Evolutionary conservation across 2,113 vertebrate species (phyloP), one percentile per base, ranked within the genome.

Genomic region (Malaclemys terrapin): DNA sequence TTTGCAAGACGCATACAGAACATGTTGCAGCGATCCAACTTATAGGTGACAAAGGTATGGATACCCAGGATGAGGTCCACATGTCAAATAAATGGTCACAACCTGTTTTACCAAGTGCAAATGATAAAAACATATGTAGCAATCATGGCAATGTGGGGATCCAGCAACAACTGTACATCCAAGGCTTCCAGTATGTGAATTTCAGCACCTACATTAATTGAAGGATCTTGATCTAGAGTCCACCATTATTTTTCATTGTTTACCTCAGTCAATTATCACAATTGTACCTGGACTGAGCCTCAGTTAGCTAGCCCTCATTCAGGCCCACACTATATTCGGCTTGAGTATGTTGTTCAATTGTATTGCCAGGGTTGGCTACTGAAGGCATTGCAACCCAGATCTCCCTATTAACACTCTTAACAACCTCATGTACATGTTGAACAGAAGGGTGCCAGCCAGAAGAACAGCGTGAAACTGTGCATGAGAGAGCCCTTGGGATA

Each of bases 391-490:
- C 24, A n/a, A 79, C 27, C 45, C 82, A 25, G 14, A 50, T 85
- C 19, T 69, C 91, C 19, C 13, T 38, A 38, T 8, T 20, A 72
- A 69, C 4, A 35, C 35, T 69, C 87, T 19, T 20, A 3, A 82
- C 84, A 88, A 49, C 20, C 20, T 84, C 49, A 38, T 92, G 27
- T 1, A 0, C 12, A 11, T 5, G 22, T 87, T 82, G 62, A 42
- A n/a, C 13, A 29, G 25, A 53, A 62, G 17, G 84, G 12, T 13
- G 53, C 56, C 14, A n/a, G 82, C 52, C 52, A 20, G 25, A 38
- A 84, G 79, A 5, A 0, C 5, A 6, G 38, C 5, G 10, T 8
- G 0, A 0, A 8, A 17, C 8, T 72, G 85, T 29, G 5, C 5
- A 72, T 72, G 35, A 25, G 14, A 8, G 22, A 42, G n/a, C 78